These are phyloP conservation scores for Caenorhabditis zanzibari DNA, from an alignment of 2,888 invertebrate species.

Conservation along the genomic window DNA sequence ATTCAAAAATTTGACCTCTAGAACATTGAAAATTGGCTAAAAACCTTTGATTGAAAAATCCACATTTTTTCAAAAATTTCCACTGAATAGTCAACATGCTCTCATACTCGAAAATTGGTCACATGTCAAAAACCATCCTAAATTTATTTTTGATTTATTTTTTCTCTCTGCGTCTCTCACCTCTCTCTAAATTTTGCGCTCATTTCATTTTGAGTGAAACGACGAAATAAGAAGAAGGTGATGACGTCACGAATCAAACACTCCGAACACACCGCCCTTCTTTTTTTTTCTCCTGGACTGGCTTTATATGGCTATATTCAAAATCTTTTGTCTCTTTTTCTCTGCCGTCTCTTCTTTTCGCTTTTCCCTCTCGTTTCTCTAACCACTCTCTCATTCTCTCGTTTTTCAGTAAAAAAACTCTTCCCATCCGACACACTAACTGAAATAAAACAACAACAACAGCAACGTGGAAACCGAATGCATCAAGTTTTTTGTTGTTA, in stretches of 20 bases:
- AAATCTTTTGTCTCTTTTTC: constrained; percentile 2
- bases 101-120: too few relatives aligned
- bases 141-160: too few relatives aligned
- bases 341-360: neutral
- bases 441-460: too few relatives aligned
- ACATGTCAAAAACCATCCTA: too few relatives aligned
- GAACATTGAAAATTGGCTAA: too few relatives aligned
- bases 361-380: neutral
- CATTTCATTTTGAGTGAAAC: constrained; percentile 9
- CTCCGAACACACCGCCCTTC: neutral
- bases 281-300: neutral
- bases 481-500: too few relatives aligned
- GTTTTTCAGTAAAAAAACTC: neutral
- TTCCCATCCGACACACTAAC: too few relatives aligned
- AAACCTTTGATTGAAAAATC: too few relatives aligned
- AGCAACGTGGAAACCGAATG: too few relatives aligned
- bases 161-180: neutral
- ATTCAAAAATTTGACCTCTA: too few relatives aligned
- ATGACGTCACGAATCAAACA: neutral
- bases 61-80: too few relatives aligned
- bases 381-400: constrained; percentile 3
- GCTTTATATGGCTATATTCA: neutral
- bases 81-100: too few relatives aligned
- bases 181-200: constrained; percentile 5
- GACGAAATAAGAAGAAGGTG: neutral